A percentile compares a stretch with the other conserved stretches of the same genome.
Evolutionary conservation across 2,888 invertebrate species (phyloP).

Genomic region (Phlogophora meticulosa): DNA sequence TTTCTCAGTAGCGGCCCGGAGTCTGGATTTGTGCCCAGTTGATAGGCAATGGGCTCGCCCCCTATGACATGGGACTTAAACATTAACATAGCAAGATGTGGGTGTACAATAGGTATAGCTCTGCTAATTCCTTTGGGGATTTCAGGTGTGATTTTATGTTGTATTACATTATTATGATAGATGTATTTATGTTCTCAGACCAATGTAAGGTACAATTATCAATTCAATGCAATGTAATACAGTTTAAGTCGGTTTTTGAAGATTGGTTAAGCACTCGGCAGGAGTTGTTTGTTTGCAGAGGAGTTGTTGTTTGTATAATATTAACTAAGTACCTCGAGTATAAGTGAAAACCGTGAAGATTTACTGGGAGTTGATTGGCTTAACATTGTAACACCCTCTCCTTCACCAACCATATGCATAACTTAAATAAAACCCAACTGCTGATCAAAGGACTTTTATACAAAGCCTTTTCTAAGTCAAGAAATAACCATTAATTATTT

Average conservation of each 20-base stretch:
- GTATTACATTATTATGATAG: no score
- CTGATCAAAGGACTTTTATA: no score
- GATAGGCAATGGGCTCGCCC: no score
- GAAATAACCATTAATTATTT: slow-evolving; percentile 4
- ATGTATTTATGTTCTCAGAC: not conserved
- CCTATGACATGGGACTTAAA: no score
- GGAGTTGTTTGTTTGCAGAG: not conserved
- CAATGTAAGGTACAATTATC: not conserved
- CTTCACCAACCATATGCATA: not conserved
- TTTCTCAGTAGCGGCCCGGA: no score
- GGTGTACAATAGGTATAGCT: no score
- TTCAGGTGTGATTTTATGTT: no score
- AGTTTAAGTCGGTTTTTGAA: not conserved
- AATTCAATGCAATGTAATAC: slow-evolving; percentile 6
- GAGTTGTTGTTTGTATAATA: not conserved
- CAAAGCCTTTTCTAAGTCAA: slow-evolving; percentile 1
- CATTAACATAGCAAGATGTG: no score
- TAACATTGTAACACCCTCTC: not conserved
- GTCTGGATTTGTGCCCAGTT: no score
- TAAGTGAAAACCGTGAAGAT: not conserved
- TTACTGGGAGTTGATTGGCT: slow-evolving; percentile 2
- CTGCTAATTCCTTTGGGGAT: no score
- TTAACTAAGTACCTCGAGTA: not conserved
- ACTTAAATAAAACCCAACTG: no score
- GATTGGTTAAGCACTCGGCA: not conserved